Evolutionary conservation across 2,113 vertebrate species (phyloP).

Genomic region (Oncorhynchus nerka): DNA sequence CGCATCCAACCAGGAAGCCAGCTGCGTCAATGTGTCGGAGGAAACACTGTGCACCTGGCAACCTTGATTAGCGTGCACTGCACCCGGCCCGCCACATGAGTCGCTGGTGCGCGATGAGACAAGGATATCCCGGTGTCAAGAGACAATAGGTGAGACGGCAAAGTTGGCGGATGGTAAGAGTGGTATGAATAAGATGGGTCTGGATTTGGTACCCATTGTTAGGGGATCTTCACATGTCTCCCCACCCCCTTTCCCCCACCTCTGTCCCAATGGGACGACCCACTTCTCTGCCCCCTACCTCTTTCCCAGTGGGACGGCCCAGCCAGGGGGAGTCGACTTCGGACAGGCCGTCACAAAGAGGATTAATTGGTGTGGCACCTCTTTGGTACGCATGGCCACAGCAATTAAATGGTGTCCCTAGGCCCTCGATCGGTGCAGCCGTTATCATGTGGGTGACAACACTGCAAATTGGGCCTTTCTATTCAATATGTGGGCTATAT

Average conservation of each 20-base stretch:
- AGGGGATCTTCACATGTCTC: slow-evolving; percentile 22
- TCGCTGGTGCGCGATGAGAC: too few species aligned
- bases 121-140: background rate
- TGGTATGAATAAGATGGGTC: slow-evolving; percentile 22
- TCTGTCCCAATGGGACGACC: slow-evolving; percentile 49
- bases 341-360: slow-evolving; percentile 45
- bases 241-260: slow-evolving; percentile 2
- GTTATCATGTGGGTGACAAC: slow-evolving; percentile 58
- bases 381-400: slow-evolving; percentile 62
- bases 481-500: slow-evolving; percentile 2
- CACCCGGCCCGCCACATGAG: too few species aligned
- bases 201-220: slow-evolving; percentile 54
- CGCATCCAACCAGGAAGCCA: too few species aligned
- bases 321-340: slow-evolving; percentile 48
- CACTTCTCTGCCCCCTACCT: slow-evolving; percentile 28
- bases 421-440: slow-evolving; percentile 49
- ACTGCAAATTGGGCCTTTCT: slow-evolving; percentile 51
- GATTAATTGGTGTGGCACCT: slow-evolving; percentile 74
- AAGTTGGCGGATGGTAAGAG: slow-evolving; percentile 16
- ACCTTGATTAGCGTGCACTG: too few species aligned
- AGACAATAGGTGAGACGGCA: slow-evolving; percentile 37
- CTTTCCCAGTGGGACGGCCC: slow-evolving; percentile 48
- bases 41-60: too few species aligned
- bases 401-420: slow-evolving; percentile 72
- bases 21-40: too few species aligned